phyloP scores from a whole-genome alignment of 1,140 invertebrate genomes.

The Pseudomyrmex pallidus region DNA sequence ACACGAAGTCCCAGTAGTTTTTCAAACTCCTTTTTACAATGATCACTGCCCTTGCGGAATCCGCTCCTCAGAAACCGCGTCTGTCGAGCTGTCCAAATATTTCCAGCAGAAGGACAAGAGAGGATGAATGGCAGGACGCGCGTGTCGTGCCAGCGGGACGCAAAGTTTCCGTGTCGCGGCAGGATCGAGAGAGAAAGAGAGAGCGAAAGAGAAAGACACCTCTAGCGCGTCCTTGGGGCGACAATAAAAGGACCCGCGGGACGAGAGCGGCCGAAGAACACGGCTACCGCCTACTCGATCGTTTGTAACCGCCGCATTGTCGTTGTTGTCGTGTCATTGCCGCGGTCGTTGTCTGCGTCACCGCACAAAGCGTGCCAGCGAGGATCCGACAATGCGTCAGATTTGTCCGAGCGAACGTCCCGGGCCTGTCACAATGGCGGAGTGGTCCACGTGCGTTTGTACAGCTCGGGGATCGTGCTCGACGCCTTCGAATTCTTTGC shows the following conservation, averaged over 20 bases:
- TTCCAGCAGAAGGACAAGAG: constrained; percentile 6
- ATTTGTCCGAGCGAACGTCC: constrained; percentile 71
- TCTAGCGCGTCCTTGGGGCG: constrained; percentile 42
- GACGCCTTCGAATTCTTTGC: no score
- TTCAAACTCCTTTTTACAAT: constrained; percentile 18
- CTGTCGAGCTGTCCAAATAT: constrained; percentile 46
- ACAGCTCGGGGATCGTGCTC: neutral
- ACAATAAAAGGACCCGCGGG: constrained; percentile 72
- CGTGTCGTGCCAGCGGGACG: constrained; percentile 68
- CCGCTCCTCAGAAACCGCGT: neutral
- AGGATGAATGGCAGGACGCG: constrained; percentile 56
- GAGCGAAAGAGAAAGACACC: neutral
- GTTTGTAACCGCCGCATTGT: constrained; percentile 64
- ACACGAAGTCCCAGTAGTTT: neutral
- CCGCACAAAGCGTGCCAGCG: constrained; percentile 65
- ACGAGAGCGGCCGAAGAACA: constrained; percentile 72
- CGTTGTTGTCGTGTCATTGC: constrained; percentile 56
- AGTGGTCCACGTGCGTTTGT: constrained; percentile 58
- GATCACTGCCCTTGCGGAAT: constrained; percentile 20
- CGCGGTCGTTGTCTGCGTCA: constrained; percentile 54
- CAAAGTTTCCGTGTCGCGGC: constrained; percentile 53
- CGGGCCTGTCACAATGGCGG: constrained; percentile 56
- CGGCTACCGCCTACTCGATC: constrained; percentile 76
- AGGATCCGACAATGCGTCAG: constrained; percentile 67
- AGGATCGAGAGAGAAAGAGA: constrained; percentile 24